A percentile compares a stretch with the other conserved stretches of the same genome.
These are phyloP conservation scores for Mobula hypostoma DNA, from an alignment of 2,113 vertebrate species.

Conservation along the genomic window DNA sequence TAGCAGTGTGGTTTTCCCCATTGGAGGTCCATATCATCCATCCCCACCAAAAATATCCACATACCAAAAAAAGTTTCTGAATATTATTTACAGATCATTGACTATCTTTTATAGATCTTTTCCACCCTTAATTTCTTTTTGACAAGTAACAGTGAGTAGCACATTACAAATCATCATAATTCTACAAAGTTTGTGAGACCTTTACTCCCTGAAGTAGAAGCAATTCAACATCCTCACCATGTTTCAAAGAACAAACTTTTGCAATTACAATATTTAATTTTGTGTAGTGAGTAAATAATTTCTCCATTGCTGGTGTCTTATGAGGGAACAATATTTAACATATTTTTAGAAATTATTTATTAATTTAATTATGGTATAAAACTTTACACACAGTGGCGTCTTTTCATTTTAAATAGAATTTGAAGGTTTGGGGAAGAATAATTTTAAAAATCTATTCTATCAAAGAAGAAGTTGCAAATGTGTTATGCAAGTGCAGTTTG, in stretches of 20 bases:
- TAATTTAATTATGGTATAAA: background rate
- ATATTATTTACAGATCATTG: background rate
- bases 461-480: background rate
- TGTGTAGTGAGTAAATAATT: background rate
- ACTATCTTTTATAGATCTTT: background rate
- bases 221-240: background rate
- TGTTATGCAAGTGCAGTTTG: background rate
- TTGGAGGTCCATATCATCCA: no score
- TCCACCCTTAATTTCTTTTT: background rate
- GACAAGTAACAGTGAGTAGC: background rate
- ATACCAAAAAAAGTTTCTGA: background rate
- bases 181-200: background rate
- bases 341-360: slow-evolving; percentile 7
- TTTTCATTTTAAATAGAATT: background rate
- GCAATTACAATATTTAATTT: background rate
- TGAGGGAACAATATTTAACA: slow-evolving; percentile 32
- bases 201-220: background rate
- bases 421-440: background rate
- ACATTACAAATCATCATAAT: background rate
- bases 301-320: background rate
- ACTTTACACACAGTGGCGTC: background rate
- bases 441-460: background rate
- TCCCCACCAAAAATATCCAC: background rate
- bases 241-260: slow-evolving; percentile 13
- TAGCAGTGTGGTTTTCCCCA: background rate